Base-by-base conservation (phyloP, 2,797 vertebrate genomes). In the Bufotes viridis region DNA sequence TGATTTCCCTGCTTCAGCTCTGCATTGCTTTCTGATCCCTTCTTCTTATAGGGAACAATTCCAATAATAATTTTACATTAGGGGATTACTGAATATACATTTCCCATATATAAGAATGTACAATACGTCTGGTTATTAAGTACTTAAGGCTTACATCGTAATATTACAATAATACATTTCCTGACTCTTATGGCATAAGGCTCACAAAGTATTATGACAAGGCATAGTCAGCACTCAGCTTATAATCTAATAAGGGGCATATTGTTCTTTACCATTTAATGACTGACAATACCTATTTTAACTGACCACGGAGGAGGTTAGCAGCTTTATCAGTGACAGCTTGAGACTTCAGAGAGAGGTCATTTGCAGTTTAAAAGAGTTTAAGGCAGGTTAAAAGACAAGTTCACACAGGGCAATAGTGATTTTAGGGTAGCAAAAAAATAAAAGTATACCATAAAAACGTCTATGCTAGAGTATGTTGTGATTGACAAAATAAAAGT, bases 121-220 rank as follows among this genome's bases (percentile, higher is more conserved):
- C n/a, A n/a, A 49, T 12, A 51, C 55, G 49, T 76, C 74, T 76
- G 74, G 22, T n/a, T 76, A 76, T 55, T 15, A 75, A 51, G 72
- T 51, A 75, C 42, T 51, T 75, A 51, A n/a, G 20, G 72, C 42
- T 75, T 51, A 75, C 72, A 75, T 75, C 13, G 15, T 51, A 75
- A 75, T 51, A 51, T 75, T 51, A 51, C 42, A 49, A 75, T 51
- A 51, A 75, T 75, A 75, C 72, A 51, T n/a, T 75, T 4, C 42
- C 42, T 51, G 72, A 75, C 42, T 70, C 26, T 22, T 75, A 51
- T 11, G 11, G 20, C 34, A 53, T 12, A 75, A 13, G 8, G 72
- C 49, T 75, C 72, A 75, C 72, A 51, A 51, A 51, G 42, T 75
- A 75, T 75, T 75, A 75, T 75, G 72, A 75, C 20, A 75, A 75